These are phyloP conservation scores for Tolypeutes matacus DNA, from an alignment of 2,797 vertebrate genomes.

Conservation along the genomic window DNA sequence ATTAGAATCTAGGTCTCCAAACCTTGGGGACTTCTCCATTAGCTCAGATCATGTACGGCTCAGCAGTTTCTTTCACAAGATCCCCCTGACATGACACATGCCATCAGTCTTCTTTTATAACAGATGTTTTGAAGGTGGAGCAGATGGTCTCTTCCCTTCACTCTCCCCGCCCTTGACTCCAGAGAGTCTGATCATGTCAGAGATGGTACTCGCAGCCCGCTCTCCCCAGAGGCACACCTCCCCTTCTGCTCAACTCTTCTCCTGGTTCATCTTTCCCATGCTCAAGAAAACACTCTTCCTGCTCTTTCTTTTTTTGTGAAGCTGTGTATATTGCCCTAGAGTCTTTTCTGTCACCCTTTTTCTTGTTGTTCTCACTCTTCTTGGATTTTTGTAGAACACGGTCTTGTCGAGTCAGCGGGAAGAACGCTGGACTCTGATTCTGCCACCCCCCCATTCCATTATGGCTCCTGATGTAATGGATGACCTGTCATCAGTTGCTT, in stretches of 20 bases:
- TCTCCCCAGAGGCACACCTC: slow-evolving; percentile 37
- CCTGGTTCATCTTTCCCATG: neutral
- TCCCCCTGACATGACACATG: slow-evolving; percentile 81
- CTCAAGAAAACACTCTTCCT: slow-evolving; percentile 42
- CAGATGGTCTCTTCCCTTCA: slow-evolving; percentile 79
- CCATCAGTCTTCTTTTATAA: slow-evolving; percentile 83
- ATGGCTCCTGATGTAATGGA: neutral
- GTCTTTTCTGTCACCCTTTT: neutral
- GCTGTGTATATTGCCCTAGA: neutral
- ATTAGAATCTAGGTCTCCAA: slow-evolving; percentile 82
- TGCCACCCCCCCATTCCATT: neutral
- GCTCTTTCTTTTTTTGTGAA: neutral
- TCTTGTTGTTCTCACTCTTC: slow-evolving; percentile 14
- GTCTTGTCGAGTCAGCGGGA: neutral
- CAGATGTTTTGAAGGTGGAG: slow-evolving; percentile 81
- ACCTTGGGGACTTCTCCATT: slow-evolving; percentile 80
- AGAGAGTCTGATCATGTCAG: slow-evolving; percentile 75
- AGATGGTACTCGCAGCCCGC: slow-evolving; percentile 53
- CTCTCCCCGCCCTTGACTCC: slow-evolving; percentile 65
- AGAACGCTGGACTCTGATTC: slow-evolving; percentile 19
- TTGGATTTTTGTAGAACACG: neutral
- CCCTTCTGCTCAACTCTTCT: slow-evolving; percentile 65
- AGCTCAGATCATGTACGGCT: slow-evolving; percentile 77
- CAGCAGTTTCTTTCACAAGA: slow-evolving; percentile 82
- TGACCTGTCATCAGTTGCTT: neutral